Base-by-base conservation (phyloP, 1,140 invertebrate genomes). In the Caenorhabditis briggsae region DNA sequence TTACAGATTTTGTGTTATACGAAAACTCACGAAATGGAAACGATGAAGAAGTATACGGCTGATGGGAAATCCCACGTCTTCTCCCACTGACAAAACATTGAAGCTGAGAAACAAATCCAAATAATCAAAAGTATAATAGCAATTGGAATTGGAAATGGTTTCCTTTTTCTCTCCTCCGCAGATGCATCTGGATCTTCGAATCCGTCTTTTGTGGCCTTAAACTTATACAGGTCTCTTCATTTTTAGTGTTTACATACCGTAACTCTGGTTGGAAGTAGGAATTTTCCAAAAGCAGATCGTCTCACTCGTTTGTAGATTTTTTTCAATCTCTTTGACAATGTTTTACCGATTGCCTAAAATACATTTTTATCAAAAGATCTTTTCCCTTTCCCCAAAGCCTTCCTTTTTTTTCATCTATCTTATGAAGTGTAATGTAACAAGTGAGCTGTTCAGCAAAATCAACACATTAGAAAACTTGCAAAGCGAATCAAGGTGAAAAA, bases 41-140 rank as follows among this genome's bases (percentile, higher is more conserved):
- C 91, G 83, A 92, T 92, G 86, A 88, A 92, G 85, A 92, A 92
- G 83, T 92, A 92, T 18, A 92, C 87, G 3, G 90, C 90, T 5
- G 90, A 92, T 53, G 89, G 61, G 78, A 89, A 91, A 20, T 88
- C 90, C 91, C 91, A 92, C 43, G 91, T 89, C 43, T 23, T 85
- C 85, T 92, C 91, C 91, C 91, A 92, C 48, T 91, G n/a, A 64
- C 90, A 92, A 78, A 92, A 92, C 25, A 74, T 83, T n/a, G 46
- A 64, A 14, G 88, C 83, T 8, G 90, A 91, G n/a, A 92, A 87
- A 14, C 90, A 64, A 55, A 92, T 92, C 91, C 91, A 92, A 16
- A 92, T 43, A 55, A 91, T 84, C 59, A 92, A 82, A 74, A 92
- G 89, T 16, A 58, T 84, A 56, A 91, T 85, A 8, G 91, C 91